Evolutionary conservation across 37 sponge, comb jelly and placozoan species (phyloP).

Genomic region (Dysidea cf. avara): DNA sequence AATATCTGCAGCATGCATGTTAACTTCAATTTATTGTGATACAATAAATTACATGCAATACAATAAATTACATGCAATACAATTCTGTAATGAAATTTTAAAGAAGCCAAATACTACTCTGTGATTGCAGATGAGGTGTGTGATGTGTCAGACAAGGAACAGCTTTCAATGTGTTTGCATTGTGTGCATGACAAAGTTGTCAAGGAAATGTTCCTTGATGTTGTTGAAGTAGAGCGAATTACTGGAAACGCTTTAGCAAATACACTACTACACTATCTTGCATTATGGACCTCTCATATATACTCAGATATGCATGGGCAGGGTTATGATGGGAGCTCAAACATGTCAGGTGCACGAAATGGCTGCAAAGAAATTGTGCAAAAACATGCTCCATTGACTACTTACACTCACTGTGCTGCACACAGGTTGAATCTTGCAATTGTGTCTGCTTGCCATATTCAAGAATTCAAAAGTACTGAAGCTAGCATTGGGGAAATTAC

Average conservation of each 20-base stretch:
- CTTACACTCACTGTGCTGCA: too few relatives aligned
- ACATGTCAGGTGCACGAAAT: slow-evolving; percentile 42
- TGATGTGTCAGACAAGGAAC: slow-evolving; percentile 41
- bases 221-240: slow-evolving; percentile 53
- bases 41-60: too few relatives aligned
- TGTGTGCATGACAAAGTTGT: too few relatives aligned
- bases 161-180: slow-evolving; percentile 47
- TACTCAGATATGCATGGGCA: slow-evolving; percentile 32
- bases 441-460: too few relatives aligned
- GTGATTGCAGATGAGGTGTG: too few relatives aligned
- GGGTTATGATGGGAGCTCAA: too few relatives aligned
- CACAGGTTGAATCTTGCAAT: too few relatives aligned
- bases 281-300: too few relatives aligned
- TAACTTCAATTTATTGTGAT: too few relatives aligned
- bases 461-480: slow-evolving; percentile 36
- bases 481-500: slow-evolving; percentile 68
- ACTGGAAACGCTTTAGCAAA: slow-evolving; percentile 30
- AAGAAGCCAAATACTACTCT: slow-evolving; percentile 38
- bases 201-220: slow-evolving; percentile 44
- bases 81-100: slow-evolving; percentile 19
- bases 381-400: slow-evolving; percentile 34
- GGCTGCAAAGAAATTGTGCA: too few relatives aligned
- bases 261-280: too few relatives aligned
- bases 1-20: too few relatives aligned
- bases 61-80: slow-evolving; percentile 9